phyloP scores from a whole-genome alignment of 2,113 vertebrate species.

The Caranx ignobilis region DNA sequence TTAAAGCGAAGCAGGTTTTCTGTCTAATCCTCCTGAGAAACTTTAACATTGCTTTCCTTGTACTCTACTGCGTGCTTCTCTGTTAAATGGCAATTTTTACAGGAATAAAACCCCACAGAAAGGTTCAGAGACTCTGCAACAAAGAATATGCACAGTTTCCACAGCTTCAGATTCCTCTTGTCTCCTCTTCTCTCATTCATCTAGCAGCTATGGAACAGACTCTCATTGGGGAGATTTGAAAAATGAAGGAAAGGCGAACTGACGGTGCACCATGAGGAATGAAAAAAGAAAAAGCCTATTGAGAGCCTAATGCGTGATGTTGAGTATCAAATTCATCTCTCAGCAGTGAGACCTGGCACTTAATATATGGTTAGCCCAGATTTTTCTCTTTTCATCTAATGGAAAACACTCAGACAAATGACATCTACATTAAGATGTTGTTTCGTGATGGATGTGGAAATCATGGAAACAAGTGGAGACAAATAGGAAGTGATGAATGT shows the following conservation, averaged over 20 bases:
- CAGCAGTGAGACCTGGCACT: slow-evolving; percentile 49
- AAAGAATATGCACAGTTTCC: slow-evolving; percentile 58
- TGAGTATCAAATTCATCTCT: slow-evolving; percentile 59
- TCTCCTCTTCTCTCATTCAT: slow-evolving; percentile 49
- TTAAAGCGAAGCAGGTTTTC: slow-evolving; percentile 2
- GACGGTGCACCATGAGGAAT: slow-evolving; percentile 30
- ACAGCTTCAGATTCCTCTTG: slow-evolving; percentile 43
- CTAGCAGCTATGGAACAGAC: slow-evolving; percentile 43
- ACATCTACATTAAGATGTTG: slow-evolving; percentile 57
- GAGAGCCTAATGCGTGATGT: slow-evolving; percentile 46
- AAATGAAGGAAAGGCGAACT: slow-evolving; percentile 54
- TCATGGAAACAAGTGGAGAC: slow-evolving; percentile 58
- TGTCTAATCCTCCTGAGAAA: slow-evolving; percentile 30
- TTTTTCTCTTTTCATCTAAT: slow-evolving; percentile 64
- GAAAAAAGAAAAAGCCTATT: slow-evolving; percentile 23
- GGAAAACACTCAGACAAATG: slow-evolving; percentile 61
- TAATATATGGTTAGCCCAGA: slow-evolving; percentile 54
- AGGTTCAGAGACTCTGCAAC: slow-evolving; percentile 21
- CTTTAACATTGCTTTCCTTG: slow-evolving; percentile 29
- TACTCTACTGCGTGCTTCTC: slow-evolving; percentile 25
- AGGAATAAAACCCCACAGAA: slow-evolving; percentile 44
- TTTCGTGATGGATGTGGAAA: slow-evolving; percentile 66
- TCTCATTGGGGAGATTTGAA: slow-evolving; percentile 54
- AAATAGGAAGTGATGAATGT: slow-evolving; percentile 66
- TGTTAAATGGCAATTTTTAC: slow-evolving; percentile 32